phyloP scores from a whole-genome alignment of 2,888 invertebrate species.

The Drosophila colorata region DNA sequence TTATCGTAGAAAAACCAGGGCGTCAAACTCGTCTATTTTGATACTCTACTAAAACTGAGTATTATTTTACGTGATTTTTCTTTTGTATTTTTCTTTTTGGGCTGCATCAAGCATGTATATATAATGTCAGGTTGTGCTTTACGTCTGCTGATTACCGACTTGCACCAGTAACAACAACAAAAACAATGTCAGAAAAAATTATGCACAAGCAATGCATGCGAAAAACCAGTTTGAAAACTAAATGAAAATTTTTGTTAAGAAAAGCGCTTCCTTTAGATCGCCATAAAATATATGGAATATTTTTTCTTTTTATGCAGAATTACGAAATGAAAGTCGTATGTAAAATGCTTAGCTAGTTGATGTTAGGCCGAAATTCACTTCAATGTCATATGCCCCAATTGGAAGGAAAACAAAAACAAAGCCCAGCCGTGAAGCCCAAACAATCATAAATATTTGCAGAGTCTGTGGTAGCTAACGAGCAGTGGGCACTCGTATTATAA shows the following conservation, averaged over 20 bases:
- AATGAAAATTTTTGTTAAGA: conserved; percentile 15
- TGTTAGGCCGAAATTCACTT: conserved; percentile 9
- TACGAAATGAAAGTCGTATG: conserved; percentile 2
- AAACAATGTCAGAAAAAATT: conserved; percentile 25
- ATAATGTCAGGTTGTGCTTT: conserved; percentile 38
- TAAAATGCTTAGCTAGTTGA: not conserved
- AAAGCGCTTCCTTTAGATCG: conserved; percentile 12
- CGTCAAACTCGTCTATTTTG: conserved; percentile 4
- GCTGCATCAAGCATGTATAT: conserved; percentile 30
- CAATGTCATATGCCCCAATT: conserved; percentile 52
- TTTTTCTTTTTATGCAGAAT: not conserved
- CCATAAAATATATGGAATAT: not conserved
- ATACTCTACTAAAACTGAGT: conserved; percentile 7
- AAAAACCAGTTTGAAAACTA: conserved; percentile 45
- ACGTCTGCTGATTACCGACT: conserved; percentile 28
- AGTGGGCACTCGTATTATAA: conserved; percentile 48
- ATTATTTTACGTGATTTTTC: conserved; percentile 51
- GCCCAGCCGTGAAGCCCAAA: conserved; percentile 2
- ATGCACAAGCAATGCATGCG: conserved; percentile 6
- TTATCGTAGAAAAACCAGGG: not conserved
- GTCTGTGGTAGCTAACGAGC: conserved; percentile 37
- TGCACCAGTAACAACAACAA: conserved; percentile 18
- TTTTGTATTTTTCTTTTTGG: conserved; percentile 24
- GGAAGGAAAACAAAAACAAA: conserved; percentile 27
- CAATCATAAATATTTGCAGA: conserved; percentile 68